Percentiles rank a stretch among this genome's conserved stretches.
Conservation (phyloP, 2,797 vertebrate species). For the Thripadectes ignobilis region DNA sequence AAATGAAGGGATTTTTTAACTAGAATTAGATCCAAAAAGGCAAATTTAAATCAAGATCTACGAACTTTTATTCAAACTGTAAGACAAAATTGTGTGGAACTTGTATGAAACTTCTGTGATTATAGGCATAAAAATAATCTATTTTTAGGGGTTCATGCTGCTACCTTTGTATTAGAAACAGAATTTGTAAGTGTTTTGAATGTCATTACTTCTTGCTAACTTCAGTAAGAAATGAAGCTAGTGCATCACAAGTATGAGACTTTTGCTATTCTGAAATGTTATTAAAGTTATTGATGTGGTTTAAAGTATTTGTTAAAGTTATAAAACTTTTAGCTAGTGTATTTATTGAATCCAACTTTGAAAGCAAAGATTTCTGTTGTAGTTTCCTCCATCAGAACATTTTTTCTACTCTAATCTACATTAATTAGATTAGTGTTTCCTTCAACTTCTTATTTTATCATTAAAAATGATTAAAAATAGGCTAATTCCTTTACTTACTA, state of each 20-base stretch:
- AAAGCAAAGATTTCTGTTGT: background rate
- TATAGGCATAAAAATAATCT: background rate
- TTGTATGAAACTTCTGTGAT: background rate
- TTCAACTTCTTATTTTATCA: constrained; percentile 6
- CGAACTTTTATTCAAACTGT: background rate
- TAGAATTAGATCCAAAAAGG: background rate
- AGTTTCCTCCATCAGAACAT: background rate
- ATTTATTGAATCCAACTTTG: background rate
- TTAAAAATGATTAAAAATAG: background rate
- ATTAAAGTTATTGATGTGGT: background rate
- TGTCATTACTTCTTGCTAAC: background rate
- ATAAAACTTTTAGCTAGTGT: background rate
- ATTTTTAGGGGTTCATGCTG: background rate
- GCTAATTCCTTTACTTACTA: constrained; percentile 26
- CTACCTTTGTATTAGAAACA: background rate
- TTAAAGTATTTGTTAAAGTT: background rate
- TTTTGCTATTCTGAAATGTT: background rate
- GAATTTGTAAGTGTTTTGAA: background rate
- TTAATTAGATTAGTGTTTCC: background rate
- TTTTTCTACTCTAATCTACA: background rate
- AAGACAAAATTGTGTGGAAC: background rate
- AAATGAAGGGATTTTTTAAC: background rate
- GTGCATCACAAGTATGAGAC: background rate
- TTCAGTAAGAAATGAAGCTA: background rate
- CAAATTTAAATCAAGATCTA: background rate